Evolutionary conservation across 2,888 invertebrate species (phyloP), one percentile per base, ranked within the genome.

Genomic region (Polyommatus icarus): DNA sequence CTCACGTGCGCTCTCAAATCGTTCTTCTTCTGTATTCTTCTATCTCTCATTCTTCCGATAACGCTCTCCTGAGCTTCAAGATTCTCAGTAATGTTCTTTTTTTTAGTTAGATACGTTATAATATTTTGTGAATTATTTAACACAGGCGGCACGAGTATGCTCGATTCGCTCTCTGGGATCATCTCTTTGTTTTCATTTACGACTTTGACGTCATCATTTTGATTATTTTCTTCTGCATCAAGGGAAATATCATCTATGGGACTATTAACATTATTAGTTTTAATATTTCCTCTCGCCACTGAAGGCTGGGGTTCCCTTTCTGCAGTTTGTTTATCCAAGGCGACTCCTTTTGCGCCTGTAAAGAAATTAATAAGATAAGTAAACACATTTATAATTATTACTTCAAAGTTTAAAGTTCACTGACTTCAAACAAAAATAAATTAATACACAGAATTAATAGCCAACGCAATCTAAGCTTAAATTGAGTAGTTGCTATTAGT

Each of bases 121-220:
- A 87, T 85, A 78, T 91, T 91, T 0, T 82, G 80, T 40, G 88
- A 85, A 18, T 84, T 83, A 61, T 87, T 89, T 79, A 84, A 82
- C 84, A 85, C 61, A 81, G 81, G 57, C 85, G 87, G 83, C 85
- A 82, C 82, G n/a, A 92, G 82, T 0, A 93, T 89, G 86, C 87
- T 92, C 0, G 93, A 92, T 50, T 92, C 92, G 77, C 92, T 93
- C 83, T 91, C 88, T 79, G 89, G 85, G 40, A 80, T 82, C 79
- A 84, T 86, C 7, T 84, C 78, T 59, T 83, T 81, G 75, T 82
- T 82, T 72, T 82, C 83, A 15, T 84, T 85, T 72, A 86, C 80
- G 78, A 87, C 79, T 85, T 87, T 83, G 79, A 84, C 79, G n/a
- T 82, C 80, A 8, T 77, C 76, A 59, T 82, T 78, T 46, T 59